Percentiles rank a stretch among this genome's conserved stretches.
phyloP scores from a whole-genome alignment of 2,888 invertebrate species.

The Himalopsyche anomala region DNA sequence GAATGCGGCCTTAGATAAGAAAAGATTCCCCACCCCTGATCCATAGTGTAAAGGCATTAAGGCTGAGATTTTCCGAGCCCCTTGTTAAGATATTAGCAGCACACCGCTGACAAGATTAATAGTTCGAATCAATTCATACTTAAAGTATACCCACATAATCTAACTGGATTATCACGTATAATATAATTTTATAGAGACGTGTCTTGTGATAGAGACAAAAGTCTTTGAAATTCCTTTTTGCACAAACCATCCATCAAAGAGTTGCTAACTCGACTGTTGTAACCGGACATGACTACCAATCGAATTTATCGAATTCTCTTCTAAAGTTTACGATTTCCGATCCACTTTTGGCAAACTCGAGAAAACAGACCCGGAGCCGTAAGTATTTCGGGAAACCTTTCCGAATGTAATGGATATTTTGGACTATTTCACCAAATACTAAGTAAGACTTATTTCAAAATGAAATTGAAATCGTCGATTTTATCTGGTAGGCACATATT shows the following conservation, averaged over 20 bases:
- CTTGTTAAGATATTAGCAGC: too few species aligned
- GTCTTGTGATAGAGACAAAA: background rate
- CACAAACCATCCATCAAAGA: slow-evolving; percentile 18
- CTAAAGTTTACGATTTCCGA: slow-evolving; percentile 47
- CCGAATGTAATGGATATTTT: slow-evolving; percentile 27
- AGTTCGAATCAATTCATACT: too few species aligned
- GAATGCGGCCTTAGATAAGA: too few species aligned
- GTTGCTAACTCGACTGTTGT: slow-evolving; percentile 49
- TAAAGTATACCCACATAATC: too few species aligned
- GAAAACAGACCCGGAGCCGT: slow-evolving; percentile 23
- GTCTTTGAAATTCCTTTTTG: slow-evolving; percentile 22
- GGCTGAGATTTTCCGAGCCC: too few species aligned
- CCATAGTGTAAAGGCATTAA: too few species aligned
- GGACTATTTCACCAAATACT: background rate
- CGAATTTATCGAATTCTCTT: slow-evolving; percentile 52
- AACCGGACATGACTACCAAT: slow-evolving; percentile 54
- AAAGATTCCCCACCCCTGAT: too few species aligned
- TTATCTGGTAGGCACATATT: background rate
- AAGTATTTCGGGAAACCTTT: slow-evolving; percentile 19
- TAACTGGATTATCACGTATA: background rate
- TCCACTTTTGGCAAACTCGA: slow-evolving; percentile 41
- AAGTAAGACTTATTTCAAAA: background rate
- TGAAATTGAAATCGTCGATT: slow-evolving; percentile 8
- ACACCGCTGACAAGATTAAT: too few species aligned
- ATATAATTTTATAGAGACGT: background rate